phyloP scores from a whole-genome alignment of 2,113 vertebrate genomes.

The Dendropsophus ebraccatus region DNA sequence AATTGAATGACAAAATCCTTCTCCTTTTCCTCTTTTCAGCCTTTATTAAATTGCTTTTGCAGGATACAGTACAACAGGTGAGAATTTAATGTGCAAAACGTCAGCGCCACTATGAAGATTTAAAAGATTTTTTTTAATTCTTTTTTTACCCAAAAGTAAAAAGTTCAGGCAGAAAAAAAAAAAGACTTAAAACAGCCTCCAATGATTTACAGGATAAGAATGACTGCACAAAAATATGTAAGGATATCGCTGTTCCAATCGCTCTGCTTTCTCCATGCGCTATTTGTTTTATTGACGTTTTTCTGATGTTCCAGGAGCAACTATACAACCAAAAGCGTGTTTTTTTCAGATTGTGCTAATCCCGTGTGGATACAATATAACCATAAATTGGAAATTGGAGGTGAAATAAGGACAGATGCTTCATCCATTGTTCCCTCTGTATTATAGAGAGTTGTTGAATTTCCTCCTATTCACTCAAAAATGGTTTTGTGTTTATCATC shows the following conservation, averaged over 20 bases:
- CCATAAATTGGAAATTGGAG: constrained; percentile 23
- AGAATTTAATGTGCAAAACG: background rate
- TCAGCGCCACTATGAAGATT: background rate
- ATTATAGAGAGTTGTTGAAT: background rate
- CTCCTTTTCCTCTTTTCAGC: background rate
- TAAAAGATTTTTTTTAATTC: constrained; percentile 5
- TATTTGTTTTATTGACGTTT: constrained; percentile 46
- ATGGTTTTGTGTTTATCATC: background rate
- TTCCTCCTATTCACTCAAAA: background rate
- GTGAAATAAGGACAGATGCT: constrained; percentile 26
- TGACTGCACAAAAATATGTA: background rate
- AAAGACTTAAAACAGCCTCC: background rate
- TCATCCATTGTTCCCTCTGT: background rate
- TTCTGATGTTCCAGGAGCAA: constrained; percentile 17
- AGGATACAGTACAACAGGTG: background rate
- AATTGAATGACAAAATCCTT: background rate
- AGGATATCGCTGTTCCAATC: constrained; percentile 14
- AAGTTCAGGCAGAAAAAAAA: constrained; percentile 19
- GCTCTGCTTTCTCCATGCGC: too few species aligned
- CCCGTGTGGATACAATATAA: constrained; percentile 39
- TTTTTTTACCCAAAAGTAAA: constrained; percentile 12
- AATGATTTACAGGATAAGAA: constrained; percentile 13
- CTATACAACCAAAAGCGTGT: background rate
- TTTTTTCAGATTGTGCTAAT: constrained; percentile 27
- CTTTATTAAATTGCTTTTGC: constrained; percentile 30